Conservation (phyloP, 2,113 vertebrate species). For the Pao palembangensis region DNA sequence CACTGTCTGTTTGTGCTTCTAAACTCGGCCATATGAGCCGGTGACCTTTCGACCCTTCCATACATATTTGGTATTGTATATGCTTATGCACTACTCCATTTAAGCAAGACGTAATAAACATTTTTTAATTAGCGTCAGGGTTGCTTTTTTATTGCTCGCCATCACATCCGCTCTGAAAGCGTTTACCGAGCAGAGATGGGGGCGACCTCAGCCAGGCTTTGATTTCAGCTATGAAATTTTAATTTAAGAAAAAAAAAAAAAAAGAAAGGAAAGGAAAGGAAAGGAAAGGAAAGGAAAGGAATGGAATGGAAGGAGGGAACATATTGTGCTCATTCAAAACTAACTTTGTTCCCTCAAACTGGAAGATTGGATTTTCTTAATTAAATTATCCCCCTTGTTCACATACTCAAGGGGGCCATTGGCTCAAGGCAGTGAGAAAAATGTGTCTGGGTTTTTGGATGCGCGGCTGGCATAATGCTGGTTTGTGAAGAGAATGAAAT, state of each 20-base stretch:
- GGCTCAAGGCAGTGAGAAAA: slow-evolving; percentile 77
- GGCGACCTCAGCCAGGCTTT: slow-evolving; percentile 62
- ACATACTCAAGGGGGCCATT: slow-evolving; percentile 91
- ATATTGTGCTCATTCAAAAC: slow-evolving; percentile 77
- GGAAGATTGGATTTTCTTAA: slow-evolving; percentile 84
- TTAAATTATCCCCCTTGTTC: slow-evolving; percentile 96
- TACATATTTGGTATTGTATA: slow-evolving; percentile 16
- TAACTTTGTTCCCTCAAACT: slow-evolving; percentile 82
- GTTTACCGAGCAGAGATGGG: slow-evolving; percentile 52
- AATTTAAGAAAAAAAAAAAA: slow-evolving; percentile 54
- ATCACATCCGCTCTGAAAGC: slow-evolving; percentile 42
- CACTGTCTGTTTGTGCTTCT: slow-evolving; percentile 24
- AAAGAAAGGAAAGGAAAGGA: too few species aligned
- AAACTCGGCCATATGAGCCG: slow-evolving; percentile 8
- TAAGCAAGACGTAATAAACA: slow-evolving; percentile 36
- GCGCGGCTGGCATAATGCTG: slow-evolving; percentile 81
- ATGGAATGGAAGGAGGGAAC: slow-evolving; percentile 65
- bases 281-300: too few species aligned
- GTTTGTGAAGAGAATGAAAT: slow-evolving; percentile 85
- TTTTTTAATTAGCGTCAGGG: slow-evolving; percentile 49
- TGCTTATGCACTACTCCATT: slow-evolving; percentile 18
- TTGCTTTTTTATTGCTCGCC: slow-evolving; percentile 26
- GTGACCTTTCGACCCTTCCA: slow-evolving; percentile 16
- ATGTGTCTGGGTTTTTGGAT: slow-evolving; percentile 74
- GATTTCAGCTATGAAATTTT: slow-evolving; percentile 75